A percentile compares a stretch with the other conserved stretches of the same genome.
These are phyloP conservation scores for Callorhinus ursinus DNA, from an alignment of 2,113 vertebrate species.

Conservation along the genomic window DNA sequence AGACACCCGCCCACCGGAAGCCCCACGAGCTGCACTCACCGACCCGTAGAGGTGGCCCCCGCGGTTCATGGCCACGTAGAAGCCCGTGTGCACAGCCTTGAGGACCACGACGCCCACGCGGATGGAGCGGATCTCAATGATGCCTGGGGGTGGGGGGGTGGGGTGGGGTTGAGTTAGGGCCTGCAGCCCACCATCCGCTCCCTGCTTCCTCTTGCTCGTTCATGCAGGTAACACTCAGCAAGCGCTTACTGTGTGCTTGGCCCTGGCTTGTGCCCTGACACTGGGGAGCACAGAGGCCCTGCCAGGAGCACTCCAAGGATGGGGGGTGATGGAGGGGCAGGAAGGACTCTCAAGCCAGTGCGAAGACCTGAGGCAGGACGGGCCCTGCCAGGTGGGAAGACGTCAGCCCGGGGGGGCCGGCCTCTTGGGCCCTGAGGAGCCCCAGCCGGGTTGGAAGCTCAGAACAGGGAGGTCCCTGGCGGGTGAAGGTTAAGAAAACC, in stretches of 20 bases:
- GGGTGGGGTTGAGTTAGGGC: not conserved
- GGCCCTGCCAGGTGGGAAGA: too few relatives aligned
- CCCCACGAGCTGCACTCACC: conserved; percentile 85
- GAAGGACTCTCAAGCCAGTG: not conserved
- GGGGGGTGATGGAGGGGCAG: not conserved
- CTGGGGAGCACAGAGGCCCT: not conserved
- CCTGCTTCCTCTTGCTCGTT: not conserved
- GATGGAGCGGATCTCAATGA: conserved; percentile 96
- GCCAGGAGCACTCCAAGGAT: not conserved
- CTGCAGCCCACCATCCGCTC: not conserved
- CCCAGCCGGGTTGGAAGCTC: too few relatives aligned
- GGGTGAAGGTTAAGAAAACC: not conserved
- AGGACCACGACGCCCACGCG: conserved; percentile 94
- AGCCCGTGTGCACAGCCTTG: conserved; percentile 93
- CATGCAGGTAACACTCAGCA: not conserved
- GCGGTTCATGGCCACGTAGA: conserved; percentile 97
- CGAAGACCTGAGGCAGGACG: not conserved
- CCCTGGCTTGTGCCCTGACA: not conserved
- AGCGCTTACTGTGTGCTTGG: not conserved
- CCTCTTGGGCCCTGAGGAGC: not conserved
- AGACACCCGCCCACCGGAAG: accelerated
- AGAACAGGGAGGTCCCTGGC: not conserved
- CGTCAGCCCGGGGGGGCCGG: too few relatives aligned
- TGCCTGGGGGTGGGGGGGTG: conserved; percentile 85
- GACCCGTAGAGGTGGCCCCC: conserved; percentile 94